Evolutionary conservation across 2,113 vertebrate genomes (phyloP).

Genomic region (Oryzias melastigma): DNA sequence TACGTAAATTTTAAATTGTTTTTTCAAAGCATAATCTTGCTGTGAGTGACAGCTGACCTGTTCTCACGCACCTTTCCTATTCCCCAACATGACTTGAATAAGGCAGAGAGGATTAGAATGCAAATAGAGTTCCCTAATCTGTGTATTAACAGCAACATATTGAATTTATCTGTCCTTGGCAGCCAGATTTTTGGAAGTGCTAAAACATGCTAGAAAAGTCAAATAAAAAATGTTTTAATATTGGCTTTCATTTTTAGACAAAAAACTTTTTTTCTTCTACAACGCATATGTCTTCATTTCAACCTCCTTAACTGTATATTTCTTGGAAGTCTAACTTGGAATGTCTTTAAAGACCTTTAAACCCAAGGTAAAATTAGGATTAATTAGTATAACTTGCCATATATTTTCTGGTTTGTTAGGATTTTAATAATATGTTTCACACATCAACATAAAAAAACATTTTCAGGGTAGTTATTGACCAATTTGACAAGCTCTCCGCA

Average conservation of each 20-base stretch:
- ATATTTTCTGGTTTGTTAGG: constrained; percentile 11
- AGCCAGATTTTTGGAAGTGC: constrained; percentile 53
- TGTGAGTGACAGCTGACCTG: constrained; percentile 48
- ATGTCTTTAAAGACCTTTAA: too few species aligned
- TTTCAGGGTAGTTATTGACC: constrained; percentile 55
- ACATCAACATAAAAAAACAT: too few species aligned
- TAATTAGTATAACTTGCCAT: too few species aligned
- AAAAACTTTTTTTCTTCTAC: neutral
- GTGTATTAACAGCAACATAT: constrained; percentile 61
- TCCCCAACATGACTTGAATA: constrained; percentile 33
- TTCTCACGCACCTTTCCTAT: constrained; percentile 57
- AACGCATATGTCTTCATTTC: too few species aligned
- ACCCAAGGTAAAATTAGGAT: too few species aligned
- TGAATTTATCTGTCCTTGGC: constrained; percentile 51
- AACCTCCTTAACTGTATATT: too few species aligned
- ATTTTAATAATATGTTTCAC: too few species aligned
- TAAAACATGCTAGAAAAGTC: constrained; percentile 39
- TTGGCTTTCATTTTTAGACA: neutral
- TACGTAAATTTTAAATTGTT: constrained; percentile 50
- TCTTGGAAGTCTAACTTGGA: too few species aligned
- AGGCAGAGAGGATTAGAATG: constrained; percentile 58
- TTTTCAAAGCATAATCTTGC: constrained; percentile 54
- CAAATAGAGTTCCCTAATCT: constrained; percentile 65
- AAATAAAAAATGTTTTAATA: constrained; percentile 49
- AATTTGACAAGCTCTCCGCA: constrained; percentile 22